Percentiles rank a stretch among this genome's conserved stretches.
Evolutionary conservation across 2,888 invertebrate species (phyloP).

Genomic region (Drosophila atroscutellata): DNA sequence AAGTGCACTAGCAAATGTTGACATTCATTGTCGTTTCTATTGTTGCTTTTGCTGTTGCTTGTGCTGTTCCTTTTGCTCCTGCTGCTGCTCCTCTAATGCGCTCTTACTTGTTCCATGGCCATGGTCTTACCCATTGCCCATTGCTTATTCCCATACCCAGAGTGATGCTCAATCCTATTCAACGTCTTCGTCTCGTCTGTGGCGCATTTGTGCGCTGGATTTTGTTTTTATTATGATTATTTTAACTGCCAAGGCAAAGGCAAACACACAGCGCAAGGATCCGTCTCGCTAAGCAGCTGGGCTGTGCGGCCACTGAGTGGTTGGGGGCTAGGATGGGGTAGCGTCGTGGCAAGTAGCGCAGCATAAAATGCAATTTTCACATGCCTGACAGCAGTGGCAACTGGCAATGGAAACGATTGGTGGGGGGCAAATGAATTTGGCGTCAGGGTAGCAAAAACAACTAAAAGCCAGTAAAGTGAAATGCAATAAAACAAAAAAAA

Average conservation of each 20-base stretch:
- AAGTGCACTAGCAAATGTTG: conserved; percentile 77
- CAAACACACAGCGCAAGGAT: conserved; percentile 58
- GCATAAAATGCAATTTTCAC: conserved; percentile 75
- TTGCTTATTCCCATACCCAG: conserved; percentile 1
- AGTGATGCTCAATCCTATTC: conserved; percentile 31
- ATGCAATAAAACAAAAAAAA: conserved; percentile 71
- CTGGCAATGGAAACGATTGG: conserved; percentile 25
- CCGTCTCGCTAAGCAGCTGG: conserved; percentile 25
- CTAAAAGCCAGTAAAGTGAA: conserved; percentile 74
- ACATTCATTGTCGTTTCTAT: conserved; percentile 59
- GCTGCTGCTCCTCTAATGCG: conserved; percentile 45
- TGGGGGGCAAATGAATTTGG: conserved; percentile 63
- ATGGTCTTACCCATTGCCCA: not conserved
- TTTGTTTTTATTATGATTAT: conserved; percentile 79
- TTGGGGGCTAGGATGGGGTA: not conserved
- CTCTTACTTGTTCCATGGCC: conserved; percentile 35
- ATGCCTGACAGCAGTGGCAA: conserved; percentile 59
- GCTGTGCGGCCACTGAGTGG: not conserved
- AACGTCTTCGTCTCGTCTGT: conserved; percentile 35
- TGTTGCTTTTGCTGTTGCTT: conserved; percentile 8
- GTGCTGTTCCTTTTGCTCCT: conserved; percentile 18
- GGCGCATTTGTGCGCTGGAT: conserved; percentile 60
- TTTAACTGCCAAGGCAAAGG: conserved; percentile 74
- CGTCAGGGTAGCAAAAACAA: conserved; percentile 38
- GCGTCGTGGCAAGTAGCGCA: conserved; percentile 39